Evolutionary conservation across 2,113 vertebrate species (phyloP), one percentile per base, ranked within the genome.

Genomic region (Columba livia): DNA sequence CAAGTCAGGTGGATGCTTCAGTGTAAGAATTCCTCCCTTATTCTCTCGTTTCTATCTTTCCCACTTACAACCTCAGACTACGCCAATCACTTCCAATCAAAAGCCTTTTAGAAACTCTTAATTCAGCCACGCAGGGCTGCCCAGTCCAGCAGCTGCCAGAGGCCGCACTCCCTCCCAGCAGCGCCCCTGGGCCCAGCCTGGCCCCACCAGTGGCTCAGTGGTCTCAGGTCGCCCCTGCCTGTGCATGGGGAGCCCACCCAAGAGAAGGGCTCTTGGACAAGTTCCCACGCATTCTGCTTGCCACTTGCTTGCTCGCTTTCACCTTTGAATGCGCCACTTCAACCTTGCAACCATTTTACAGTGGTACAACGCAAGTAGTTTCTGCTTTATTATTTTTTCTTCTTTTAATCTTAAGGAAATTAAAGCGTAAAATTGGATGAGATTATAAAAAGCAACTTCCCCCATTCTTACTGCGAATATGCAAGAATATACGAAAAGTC

Each of bases 121-220:
- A 50, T 50, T 50, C 48, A 50, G 48, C 48, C 19, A 23, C 20
- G 8, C 48, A 23, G 48, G 19, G 48, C 21, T 23, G 21, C 48
- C 48, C 21, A 5, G 48, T 23, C 11, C 21, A 23, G 21, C 20
- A 50, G 48, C 20, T 23, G 21, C 19, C 48, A 50, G 48, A 50
- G 48, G 23, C 23, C 1, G 0, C 0, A 3, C 21, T 47, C 25
- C 21, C 47, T 28, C 12, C 5, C 4, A 50, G 28, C 1, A 2
- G 38, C 28, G 5, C 11, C 11, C 12, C 51, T 28, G 2, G 1
- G 42, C 2, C n/a, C 21, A 70, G 50, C 12, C 18, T 25, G 60
- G 54, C 8, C 38, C 47, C 2, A 2, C 20, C 0, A 0, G 6
- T 5, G 1, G 2, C 8, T 31, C 7, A 8, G 54, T 1, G 4